These are phyloP conservation scores for Anthoscopus minutus DNA, from an alignment of 2,113 vertebrate species.

Conservation along the genomic window DNA sequence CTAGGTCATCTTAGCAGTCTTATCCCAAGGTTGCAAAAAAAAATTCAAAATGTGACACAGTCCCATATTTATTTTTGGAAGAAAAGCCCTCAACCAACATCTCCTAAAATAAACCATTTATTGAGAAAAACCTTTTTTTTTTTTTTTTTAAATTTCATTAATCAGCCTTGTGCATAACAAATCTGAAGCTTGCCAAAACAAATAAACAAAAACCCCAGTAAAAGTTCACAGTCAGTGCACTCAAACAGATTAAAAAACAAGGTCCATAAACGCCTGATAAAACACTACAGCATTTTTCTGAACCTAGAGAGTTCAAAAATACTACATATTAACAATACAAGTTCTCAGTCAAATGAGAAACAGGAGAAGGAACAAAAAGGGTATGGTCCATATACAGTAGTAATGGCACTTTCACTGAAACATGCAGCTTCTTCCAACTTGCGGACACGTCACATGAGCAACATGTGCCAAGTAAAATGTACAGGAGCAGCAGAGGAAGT, in stretches of 20 bases:
- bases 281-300: slow-evolving; percentile 67
- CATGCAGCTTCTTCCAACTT: slow-evolving; percentile 85
- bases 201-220: slow-evolving; percentile 55
- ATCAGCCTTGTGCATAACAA: slow-evolving; percentile 75
- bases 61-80: neutral
- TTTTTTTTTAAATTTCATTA: slow-evolving; percentile 63
- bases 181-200: slow-evolving; percentile 69
- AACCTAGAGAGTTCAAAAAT: slow-evolving; percentile 68
- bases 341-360: slow-evolving; percentile 63
- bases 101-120: slow-evolving; percentile 88
- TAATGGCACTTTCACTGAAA: slow-evolving; percentile 81
- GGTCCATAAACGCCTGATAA: slow-evolving; percentile 66
- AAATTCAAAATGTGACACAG: neutral
- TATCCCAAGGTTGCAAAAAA: neutral
- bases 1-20: neutral
- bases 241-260: slow-evolving; percentile 68
- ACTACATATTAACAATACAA: slow-evolving; percentile 63
- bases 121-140: slow-evolving; percentile 71
- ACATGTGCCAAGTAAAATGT: slow-evolving; percentile 72
- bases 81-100: neutral
- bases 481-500: slow-evolving; percentile 83
- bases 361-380: slow-evolving; percentile 47
- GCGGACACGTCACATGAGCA: slow-evolving; percentile 76
- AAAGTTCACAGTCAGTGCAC: slow-evolving; percentile 80
- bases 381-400: slow-evolving; percentile 78